phyloP scores from a whole-genome alignment of 2,113 vertebrate species.

The Charina bottae region DNA sequence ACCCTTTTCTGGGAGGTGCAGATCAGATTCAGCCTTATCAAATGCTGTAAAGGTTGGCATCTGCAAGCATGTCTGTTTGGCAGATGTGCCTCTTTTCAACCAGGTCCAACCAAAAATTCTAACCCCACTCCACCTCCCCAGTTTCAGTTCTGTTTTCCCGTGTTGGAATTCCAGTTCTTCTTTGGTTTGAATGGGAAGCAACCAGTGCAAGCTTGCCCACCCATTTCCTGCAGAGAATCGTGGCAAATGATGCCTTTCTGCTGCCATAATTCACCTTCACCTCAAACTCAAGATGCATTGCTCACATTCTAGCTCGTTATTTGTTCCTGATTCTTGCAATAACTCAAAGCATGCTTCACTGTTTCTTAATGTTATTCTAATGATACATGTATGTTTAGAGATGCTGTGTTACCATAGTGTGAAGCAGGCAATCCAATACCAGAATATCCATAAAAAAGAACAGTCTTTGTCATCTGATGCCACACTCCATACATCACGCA shows the following conservation, averaged over 20 bases:
- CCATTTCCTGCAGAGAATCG: not conserved
- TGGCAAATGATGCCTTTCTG: not conserved
- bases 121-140: not conserved
- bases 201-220: not conserved
- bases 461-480: not conserved
- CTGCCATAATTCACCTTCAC: constrained; percentile 1
- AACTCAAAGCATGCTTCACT: not conserved
- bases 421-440: not conserved
- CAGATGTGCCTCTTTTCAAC: not conserved
- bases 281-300: not conserved
- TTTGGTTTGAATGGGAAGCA: not conserved
- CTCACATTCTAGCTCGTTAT: not conserved
- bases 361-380: not conserved
- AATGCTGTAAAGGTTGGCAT: not conserved
- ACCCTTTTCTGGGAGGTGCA: too few species aligned
- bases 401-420: not conserved
- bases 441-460: not conserved
- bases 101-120: not conserved
- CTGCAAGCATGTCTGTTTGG: not conserved
- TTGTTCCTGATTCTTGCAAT: not conserved
- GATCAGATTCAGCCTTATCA: not conserved
- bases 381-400: not conserved
- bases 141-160: not conserved
- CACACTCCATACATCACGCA: not conserved
- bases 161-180: not conserved